Conservation (phyloP, 2,888 invertebrate genomes). For the Heliconius erato region DNA sequence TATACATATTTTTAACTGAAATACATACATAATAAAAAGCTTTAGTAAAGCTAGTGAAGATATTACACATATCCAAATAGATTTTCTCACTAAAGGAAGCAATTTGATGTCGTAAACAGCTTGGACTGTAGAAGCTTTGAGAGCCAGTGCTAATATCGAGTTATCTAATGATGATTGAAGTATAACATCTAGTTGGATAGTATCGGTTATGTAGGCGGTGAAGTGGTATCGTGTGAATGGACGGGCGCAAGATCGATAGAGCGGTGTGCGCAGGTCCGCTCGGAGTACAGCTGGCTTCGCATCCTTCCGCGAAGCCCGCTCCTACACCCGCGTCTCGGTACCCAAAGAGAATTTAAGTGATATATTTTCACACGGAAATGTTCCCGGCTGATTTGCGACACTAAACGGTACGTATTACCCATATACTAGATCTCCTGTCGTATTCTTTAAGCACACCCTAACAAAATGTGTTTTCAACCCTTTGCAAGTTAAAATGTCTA, state of each 20-base stretch:
- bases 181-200: slow-evolving; percentile 70
- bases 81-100: slow-evolving; percentile 57
- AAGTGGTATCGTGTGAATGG: slow-evolving; percentile 79
- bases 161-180: slow-evolving; percentile 82
- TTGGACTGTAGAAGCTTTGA: slow-evolving; percentile 68
- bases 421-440: background rate
- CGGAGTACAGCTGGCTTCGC: slow-evolving; percentile 75
- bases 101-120: slow-evolving; percentile 69
- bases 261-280: slow-evolving; percentile 78
- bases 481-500: slow-evolving; percentile 57
- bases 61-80: slow-evolving; percentile 44
- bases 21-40: background rate
- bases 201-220: slow-evolving; percentile 78
- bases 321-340: slow-evolving; percentile 68
- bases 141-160: slow-evolving; percentile 73
- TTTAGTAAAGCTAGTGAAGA: slow-evolving; percentile 19
- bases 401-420: slow-evolving; percentile 75
- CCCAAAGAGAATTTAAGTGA: slow-evolving; percentile 67
- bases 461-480: slow-evolving; percentile 61
- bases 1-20: slow-evolving; percentile 35
- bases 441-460: slow-evolving; percentile 4
- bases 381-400: slow-evolving; percentile 67
- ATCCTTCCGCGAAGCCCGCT: slow-evolving; percentile 63
- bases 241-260: slow-evolving; percentile 77
- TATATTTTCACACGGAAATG: slow-evolving; percentile 69